These are phyloP conservation scores for Cardiocondyla obscurior DNA, from an alignment of 1,140 invertebrate genomes.

Conservation along the genomic window DNA sequence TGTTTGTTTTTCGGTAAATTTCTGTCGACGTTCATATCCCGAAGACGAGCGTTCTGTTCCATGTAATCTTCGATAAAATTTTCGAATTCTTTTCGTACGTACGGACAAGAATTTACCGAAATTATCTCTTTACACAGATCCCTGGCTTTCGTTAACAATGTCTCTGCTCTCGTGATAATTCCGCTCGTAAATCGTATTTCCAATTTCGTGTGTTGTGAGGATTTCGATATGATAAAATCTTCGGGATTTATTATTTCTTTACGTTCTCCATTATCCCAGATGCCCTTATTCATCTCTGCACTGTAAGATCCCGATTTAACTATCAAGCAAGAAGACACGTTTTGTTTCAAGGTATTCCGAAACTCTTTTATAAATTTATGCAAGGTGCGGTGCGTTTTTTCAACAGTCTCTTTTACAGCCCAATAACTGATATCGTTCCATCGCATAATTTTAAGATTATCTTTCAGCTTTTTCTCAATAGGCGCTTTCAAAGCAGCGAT, in stretches of 20 bases:
- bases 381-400: conserved; percentile 94
- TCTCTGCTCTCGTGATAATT: conserved; percentile 73
- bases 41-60: conserved; percentile 86
- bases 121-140: conserved; percentile 87
- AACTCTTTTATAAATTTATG: conserved; percentile 94
- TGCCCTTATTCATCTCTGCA: conserved; percentile 48
- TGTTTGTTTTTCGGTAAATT: conserved; percentile 89
- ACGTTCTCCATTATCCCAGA: conserved; percentile 63
- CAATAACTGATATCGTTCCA: conserved; percentile 98
- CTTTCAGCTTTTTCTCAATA: conserved; percentile 95
- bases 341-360: conserved; percentile 83
- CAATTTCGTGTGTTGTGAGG: neutral
- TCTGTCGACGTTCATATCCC: conserved; percentile 87
- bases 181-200: neutral
- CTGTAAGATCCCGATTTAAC: conserved; percentile 66
- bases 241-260: conserved; percentile 60
- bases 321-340: conserved; percentile 74
- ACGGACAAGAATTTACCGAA: conserved; percentile 84
- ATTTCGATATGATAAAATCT: conserved; percentile 67
- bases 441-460: conserved; percentile 97
- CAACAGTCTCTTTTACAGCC: conserved; percentile 94
- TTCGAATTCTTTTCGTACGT: conserved; percentile 86
- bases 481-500: conserved; percentile 89
- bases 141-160: conserved; percentile 85
- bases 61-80: conserved; percentile 87